phyloP scores from a whole-genome alignment of 2,888 invertebrate genomes.

The Perithous albicinctus region DNA sequence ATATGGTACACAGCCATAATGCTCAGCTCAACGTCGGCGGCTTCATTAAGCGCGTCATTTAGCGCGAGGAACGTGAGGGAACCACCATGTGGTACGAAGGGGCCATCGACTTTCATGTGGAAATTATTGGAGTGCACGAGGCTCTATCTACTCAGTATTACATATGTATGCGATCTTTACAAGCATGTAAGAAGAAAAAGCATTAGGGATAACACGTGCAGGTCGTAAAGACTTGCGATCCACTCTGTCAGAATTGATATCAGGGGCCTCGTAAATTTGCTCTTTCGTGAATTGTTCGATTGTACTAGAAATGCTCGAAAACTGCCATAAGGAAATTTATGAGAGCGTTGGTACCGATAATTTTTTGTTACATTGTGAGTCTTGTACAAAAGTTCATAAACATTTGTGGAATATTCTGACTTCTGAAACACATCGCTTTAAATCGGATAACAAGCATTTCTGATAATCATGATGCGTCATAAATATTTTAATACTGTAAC shows the following conservation, averaged over 20 bases:
- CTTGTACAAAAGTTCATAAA: neutral
- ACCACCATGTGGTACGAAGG: conserved; percentile 56
- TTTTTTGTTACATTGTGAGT: conserved; percentile 24
- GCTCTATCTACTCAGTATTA: conserved; percentile 20
- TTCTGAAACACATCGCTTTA: neutral
- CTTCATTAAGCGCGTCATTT: conserved; percentile 58
- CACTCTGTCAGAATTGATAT: conserved; percentile 35
- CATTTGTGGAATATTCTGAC: neutral
- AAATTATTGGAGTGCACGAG: conserved; percentile 49
- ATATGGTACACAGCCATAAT: conserved; percentile 13
- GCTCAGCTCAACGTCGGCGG: conserved; percentile 43
- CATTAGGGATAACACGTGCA: conserved; percentile 5
- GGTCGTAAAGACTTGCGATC: conserved; percentile 23
- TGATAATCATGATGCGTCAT: neutral
- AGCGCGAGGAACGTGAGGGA: conserved; percentile 39
- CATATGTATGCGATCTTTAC: conserved; percentile 8
- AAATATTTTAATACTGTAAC: neutral
- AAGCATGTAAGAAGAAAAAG: conserved; percentile 20
- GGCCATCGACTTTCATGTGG: conserved; percentile 42
- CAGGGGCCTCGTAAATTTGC: conserved; percentile 35
- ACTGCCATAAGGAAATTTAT: neutral
- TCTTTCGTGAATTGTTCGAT: conserved; percentile 31
- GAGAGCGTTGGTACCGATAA: conserved; percentile 25
- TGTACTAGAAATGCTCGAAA: conserved; percentile 14
- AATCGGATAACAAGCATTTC: neutral